Evolutionary conservation across 2,888 invertebrate genomes (phyloP), one percentile per base, ranked within the genome.

Genomic region (Drosophila subsilvestris): DNA sequence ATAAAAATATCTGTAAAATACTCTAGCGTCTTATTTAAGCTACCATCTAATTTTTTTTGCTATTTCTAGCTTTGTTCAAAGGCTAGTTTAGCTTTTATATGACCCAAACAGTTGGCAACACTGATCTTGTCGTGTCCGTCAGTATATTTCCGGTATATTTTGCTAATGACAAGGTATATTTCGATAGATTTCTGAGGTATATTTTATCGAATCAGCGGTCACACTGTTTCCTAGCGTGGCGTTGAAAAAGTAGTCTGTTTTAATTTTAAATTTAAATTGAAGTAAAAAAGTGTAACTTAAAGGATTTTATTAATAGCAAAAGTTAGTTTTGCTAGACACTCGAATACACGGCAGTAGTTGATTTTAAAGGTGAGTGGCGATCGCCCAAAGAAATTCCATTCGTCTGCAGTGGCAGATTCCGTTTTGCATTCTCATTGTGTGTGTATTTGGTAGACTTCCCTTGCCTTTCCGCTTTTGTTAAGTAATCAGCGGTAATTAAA

Each of bases 161-260:
- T 20, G 20, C 0, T 20, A 2, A 20, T 20, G 20, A 3, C 20
- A 1, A 3, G 20, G 20, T n/a, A n/a, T n/a, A n/a, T n/a, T n/a
- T n/a, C n/a, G n/a, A n/a, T n/a, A n/a, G n/a, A n/a, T n/a, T n/a
- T n/a, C n/a, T n/a, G n/a, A n/a, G n/a, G n/a, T n/a, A n/a, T n/a
- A n/a, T n/a, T n/a, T n/a, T n/a, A n/a, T n/a, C n/a, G n/a, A n/a
- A n/a, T n/a, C n/a, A n/a, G n/a, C n/a, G n/a, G n/a, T n/a, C n/a
- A n/a, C n/a, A n/a, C n/a, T n/a, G n/a, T n/a, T 58, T 71, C 54
- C 65, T 44, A 65, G 74, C 74, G 71, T 65, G 65, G 71, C 55
- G 56, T 58, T 80, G 83, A 57, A 87, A 76, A 78, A 84, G 69
- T 72, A 75, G 73, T 78, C 82, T 37, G 47, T 66, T 75, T 62